Evolutionary conservation across 2,797 vertebrate genomes (phyloP).

Genomic region (Rousettus madagascariensis): DNA sequence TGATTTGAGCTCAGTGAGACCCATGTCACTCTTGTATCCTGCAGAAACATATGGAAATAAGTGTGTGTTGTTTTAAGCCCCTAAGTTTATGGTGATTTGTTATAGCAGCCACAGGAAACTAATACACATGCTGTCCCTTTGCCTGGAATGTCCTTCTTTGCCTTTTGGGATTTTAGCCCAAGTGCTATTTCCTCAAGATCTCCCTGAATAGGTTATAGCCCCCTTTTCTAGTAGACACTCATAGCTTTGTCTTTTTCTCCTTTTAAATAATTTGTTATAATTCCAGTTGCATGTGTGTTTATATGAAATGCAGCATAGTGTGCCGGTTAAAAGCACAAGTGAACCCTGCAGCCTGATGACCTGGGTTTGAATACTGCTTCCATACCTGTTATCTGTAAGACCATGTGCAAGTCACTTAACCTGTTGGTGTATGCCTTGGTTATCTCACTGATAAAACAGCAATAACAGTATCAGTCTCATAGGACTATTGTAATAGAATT

Average conservation of each 20-base stretch:
- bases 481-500: neutral
- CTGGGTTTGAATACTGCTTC: neutral
- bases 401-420: neutral
- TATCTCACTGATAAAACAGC: neutral
- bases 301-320: neutral
- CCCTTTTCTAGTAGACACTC: neutral
- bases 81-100: neutral
- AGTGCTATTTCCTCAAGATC: neutral
- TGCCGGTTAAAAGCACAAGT: neutral
- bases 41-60: neutral
- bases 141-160: neutral
- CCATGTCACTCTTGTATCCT: neutral
- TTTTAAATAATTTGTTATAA: neutral
- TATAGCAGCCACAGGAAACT: neutral
- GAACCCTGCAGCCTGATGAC: neutral
- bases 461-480: neutral
- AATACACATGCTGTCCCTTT: neutral
- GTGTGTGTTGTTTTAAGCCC: neutral
- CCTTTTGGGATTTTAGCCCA: neutral
- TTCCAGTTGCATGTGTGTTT: neutral
- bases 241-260: neutral
- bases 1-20: neutral
- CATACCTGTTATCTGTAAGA: neutral
- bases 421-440: neutral
- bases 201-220: neutral